These are phyloP conservation scores for Pseudanteris insignis DNA, from an alignment of 2,888 invertebrate species.

Conservation along the genomic window DNA sequence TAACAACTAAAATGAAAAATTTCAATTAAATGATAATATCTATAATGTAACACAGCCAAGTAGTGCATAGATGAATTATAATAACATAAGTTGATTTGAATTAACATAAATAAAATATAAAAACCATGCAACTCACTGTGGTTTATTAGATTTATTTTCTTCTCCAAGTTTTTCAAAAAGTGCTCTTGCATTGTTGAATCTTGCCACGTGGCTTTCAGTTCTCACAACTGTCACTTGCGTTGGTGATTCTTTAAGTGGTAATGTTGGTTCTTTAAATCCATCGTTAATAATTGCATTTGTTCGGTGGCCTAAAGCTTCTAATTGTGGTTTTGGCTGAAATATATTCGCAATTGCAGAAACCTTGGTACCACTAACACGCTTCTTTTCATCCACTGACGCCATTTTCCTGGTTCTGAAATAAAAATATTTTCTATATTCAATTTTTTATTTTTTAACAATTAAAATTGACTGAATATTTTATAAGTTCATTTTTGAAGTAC, in stretches of 20 bases:
- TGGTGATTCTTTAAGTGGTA: constrained; percentile 61
- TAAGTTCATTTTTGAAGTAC: constrained; percentile 4
- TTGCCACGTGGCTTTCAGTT: constrained; percentile 88
- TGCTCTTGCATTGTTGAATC: constrained; percentile 90
- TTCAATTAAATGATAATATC: too few species aligned
- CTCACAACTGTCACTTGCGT: constrained; percentile 79
- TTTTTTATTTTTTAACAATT: not conserved
- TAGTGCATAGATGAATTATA: too few species aligned
- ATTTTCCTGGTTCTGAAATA: constrained; percentile 45
- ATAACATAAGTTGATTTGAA: too few species aligned
- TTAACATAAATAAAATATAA: too few species aligned
- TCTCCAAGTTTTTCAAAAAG: constrained; percentile 89
- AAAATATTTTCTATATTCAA: not conserved
- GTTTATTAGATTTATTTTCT: constrained; percentile 71
- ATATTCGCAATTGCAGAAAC: constrained; percentile 92
- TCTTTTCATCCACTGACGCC: constrained; percentile 77
- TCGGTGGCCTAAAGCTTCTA: constrained; percentile 59
- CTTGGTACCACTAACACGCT: constrained; percentile 77
- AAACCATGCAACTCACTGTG: constrained; percentile 54
- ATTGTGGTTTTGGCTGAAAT: constrained; percentile 74
- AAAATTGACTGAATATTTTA: too few species aligned
- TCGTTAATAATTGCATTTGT: constrained; percentile 58
- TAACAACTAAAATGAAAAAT: too few species aligned
- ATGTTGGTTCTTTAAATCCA: constrained; percentile 67
- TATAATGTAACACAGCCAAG: too few species aligned